A percentile compares a stretch with the other conserved stretches of the same genome.
These are phyloP conservation scores for Belonocnema kinseyi DNA, from an alignment of 1,140 invertebrate species.

Conservation along the genomic window DNA sequence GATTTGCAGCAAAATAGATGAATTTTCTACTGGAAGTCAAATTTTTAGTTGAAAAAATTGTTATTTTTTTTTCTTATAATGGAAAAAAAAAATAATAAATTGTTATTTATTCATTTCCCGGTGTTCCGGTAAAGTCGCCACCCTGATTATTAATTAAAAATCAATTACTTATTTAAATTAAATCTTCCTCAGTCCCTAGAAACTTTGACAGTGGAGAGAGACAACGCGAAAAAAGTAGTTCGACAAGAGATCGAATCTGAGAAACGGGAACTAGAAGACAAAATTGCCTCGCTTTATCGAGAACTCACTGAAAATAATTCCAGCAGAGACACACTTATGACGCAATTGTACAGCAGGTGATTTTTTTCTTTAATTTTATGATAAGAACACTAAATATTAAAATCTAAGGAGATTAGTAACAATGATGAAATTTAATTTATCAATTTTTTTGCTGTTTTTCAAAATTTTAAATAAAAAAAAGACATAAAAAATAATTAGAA, in stretches of 20 bases:
- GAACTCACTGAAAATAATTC: slow-evolving; percentile 64
- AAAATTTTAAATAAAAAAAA: slow-evolving; percentile 62
- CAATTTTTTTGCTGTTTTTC: slow-evolving; percentile 41
- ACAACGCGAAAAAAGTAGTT: slow-evolving; percentile 74
- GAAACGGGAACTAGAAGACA: slow-evolving; percentile 63
- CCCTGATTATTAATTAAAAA: background rate
- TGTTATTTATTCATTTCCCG: no score
- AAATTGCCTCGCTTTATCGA: slow-evolving; percentile 64
- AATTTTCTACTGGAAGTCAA: no score
- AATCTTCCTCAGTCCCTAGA: slow-evolving; percentile 65
- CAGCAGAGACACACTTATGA: slow-evolving; percentile 62
- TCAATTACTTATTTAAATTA: slow-evolving; percentile 21
- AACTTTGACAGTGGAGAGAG: slow-evolving; percentile 73
- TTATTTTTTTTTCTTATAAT: no score
- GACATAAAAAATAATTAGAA: no score
- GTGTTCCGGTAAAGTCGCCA: no score
- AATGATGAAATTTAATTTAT: no score
- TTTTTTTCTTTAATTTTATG: slow-evolving; percentile 33
- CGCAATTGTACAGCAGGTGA: slow-evolving; percentile 70
- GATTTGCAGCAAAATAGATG: no score
- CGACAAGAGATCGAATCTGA: slow-evolving; percentile 75
- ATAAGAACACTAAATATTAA: no score
- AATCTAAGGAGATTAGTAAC: no score
- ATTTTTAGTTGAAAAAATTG: no score
- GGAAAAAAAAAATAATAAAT: no score